These are phyloP conservation scores for Rostratula benghalensis DNA, from an alignment of 2,113 vertebrate genomes.

Conservation along the genomic window DNA sequence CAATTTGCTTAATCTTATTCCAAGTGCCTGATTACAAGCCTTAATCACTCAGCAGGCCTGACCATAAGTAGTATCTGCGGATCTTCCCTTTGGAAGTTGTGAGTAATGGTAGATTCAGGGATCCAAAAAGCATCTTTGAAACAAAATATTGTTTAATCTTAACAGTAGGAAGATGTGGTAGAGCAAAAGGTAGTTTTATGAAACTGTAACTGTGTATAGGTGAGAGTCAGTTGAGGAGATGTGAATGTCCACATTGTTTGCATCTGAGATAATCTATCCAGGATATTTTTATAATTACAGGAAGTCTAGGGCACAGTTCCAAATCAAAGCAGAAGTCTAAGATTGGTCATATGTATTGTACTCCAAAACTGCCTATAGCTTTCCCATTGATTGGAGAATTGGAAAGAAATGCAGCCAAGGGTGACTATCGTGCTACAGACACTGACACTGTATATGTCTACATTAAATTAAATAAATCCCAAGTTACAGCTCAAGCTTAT, in stretches of 20 bases:
- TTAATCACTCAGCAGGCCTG: conserved; percentile 40
- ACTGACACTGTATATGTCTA: neutral
- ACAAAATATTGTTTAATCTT: neutral
- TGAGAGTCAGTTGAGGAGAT: neutral
- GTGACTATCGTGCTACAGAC: neutral
- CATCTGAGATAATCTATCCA: neutral
- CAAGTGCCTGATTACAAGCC: conserved; percentile 29
- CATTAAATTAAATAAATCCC: neutral
- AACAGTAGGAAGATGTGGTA: neutral
- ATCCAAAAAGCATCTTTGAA: neutral
- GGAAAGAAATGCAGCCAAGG: neutral
- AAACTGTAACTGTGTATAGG: neutral
- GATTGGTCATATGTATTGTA: neutral
- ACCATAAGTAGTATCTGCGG: conserved; percentile 1
- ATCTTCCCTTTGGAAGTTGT: neutral
- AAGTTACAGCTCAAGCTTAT: neutral
- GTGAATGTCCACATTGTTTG: neutral
- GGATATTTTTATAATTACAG: neutral
- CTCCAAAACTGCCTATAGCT: neutral
- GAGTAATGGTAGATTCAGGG: neutral
- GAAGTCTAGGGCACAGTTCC: neutral
- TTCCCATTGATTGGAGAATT: neutral
- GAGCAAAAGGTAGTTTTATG: neutral
- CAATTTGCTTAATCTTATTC: conserved; percentile 44
- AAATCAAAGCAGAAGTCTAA: neutral